These are phyloP conservation scores for Portunus trituberculatus DNA, from an alignment of 1,140 invertebrate genomes.

Conservation along the genomic window DNA sequence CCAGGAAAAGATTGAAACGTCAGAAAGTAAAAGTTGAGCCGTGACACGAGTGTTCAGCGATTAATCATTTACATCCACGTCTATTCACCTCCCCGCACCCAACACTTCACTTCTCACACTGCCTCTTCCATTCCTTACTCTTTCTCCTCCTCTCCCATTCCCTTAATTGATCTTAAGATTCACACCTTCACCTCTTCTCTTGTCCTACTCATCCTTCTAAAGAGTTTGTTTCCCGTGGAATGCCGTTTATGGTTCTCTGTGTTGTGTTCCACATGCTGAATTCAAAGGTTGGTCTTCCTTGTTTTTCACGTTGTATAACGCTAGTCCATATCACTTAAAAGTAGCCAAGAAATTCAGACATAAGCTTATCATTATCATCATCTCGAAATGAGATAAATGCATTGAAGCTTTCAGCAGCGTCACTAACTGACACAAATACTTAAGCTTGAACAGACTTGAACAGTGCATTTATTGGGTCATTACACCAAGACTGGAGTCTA, in stretches of 20 bases:
- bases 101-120: too few species aligned
- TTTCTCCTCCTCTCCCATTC: too few species aligned
- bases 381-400: constrained; percentile 49
- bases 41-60: too few species aligned
- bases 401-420: constrained; percentile 66
- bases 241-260: constrained; percentile 42
- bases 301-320: constrained; percentile 43
- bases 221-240: too few species aligned
- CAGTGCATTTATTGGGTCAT: constrained; percentile 55
- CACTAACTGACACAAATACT: constrained; percentile 59
- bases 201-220: too few species aligned
- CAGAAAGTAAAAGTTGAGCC: too few species aligned
- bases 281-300: constrained; percentile 37
- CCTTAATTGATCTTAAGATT: too few species aligned
- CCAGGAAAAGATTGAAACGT: too few species aligned
- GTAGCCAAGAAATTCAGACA: constrained; percentile 43
- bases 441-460: constrained; percentile 52
- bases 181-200: too few species aligned
- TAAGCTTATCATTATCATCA: constrained; percentile 61
- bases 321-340: constrained; percentile 42
- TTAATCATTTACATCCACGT: too few species aligned
- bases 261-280: constrained; percentile 31
- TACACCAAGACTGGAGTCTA: constrained; percentile 46
- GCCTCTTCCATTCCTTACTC: too few species aligned
- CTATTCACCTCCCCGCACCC: too few species aligned